Base-by-base conservation (phyloP, 2,888 invertebrate species). In the Oeneis ivallda region DNA sequence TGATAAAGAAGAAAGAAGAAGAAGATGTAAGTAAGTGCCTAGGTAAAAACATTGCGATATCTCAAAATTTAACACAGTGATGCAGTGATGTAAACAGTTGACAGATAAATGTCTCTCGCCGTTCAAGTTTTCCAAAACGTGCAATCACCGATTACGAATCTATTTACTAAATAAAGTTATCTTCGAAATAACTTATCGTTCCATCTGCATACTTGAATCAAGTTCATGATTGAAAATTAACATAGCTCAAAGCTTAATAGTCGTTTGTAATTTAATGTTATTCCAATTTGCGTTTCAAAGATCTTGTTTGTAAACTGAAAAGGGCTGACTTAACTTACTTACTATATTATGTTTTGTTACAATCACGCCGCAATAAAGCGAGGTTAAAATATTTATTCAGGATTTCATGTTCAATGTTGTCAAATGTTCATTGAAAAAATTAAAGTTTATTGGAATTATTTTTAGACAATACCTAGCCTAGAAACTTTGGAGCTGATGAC, bases 191-290 rank as follows among this genome's bases (percentile, higher is more conserved):
- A 19, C 19, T 50, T 34, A 37, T 34, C 52, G 53, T 11, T 34
- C 37, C 57, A 71, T 72, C 66, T 66, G 50, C 71, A 70, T 71
- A 72, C 67, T 67, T 9, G 67, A 67, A 37, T 71, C 67, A 67
- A 68, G 66, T 71, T 72, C 68, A 69, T 34, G 58, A 65, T 61
- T 64, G 50, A 45, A 43, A 52, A 41, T 65, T 65, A 65, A 26
- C 56, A 52, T 60, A 50, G 9, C n/a, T 19, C 37, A 43, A 13
- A 56, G 45, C 34, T 47, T 50, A 15, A n/a, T 10, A 15, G 34
- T 57, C n/a, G 39, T 53, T 10, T 34, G 15, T 62, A 13, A 19
- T 13, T 41, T 54, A 37, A n/a, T 39, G 39, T 54, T 39, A 39
- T 39, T 54, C 10, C 15, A 39, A 54, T 54, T 54, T 19, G 39